Conservation (phyloP, 2,888 invertebrate species). For the Tetranychus truncatus region DNA sequence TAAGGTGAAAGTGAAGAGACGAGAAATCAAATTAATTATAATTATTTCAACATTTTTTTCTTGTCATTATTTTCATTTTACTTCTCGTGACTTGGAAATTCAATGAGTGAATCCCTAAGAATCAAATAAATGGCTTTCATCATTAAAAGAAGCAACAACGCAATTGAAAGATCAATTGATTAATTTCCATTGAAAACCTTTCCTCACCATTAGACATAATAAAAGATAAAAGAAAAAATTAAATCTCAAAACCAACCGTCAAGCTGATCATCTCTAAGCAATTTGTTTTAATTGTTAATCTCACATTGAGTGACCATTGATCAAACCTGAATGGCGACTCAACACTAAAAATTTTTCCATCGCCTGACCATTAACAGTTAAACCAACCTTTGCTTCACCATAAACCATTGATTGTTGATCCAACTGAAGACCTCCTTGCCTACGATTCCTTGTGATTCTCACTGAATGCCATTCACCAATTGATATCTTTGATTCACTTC, state of each 20-base stretch:
- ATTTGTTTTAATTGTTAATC: too few relatives aligned
- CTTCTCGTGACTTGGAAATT: background rate
- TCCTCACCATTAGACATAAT: too few relatives aligned
- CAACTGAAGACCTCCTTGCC: constrained; percentile 55
- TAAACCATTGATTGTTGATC: constrained; percentile 53
- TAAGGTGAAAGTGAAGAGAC: constrained; percentile 20
- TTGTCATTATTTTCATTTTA: background rate
- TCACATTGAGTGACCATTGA: too few relatives aligned
- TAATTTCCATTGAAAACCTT: too few relatives aligned
- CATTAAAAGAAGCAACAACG: background rate
- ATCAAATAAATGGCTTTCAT: background rate
- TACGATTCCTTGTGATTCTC: constrained; percentile 50
- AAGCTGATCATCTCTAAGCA: too few relatives aligned
- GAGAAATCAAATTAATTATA: background rate
- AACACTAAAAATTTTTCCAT: too few relatives aligned
- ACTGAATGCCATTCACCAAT: constrained; percentile 64
- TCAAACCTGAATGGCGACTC: too few relatives aligned
- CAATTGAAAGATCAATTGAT: too few relatives aligned
- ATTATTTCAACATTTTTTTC: too few relatives aligned
- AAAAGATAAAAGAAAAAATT: too few relatives aligned
- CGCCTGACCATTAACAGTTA: too few relatives aligned
- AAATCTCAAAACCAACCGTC: too few relatives aligned
- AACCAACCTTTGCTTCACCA: constrained; percentile 43
- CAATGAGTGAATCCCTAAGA: background rate
- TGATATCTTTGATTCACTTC: constrained; percentile 41